Evolutionary conservation across 2,888 invertebrate genomes (phyloP).

Genomic region (Reticulitermes lucifugus): DNA sequence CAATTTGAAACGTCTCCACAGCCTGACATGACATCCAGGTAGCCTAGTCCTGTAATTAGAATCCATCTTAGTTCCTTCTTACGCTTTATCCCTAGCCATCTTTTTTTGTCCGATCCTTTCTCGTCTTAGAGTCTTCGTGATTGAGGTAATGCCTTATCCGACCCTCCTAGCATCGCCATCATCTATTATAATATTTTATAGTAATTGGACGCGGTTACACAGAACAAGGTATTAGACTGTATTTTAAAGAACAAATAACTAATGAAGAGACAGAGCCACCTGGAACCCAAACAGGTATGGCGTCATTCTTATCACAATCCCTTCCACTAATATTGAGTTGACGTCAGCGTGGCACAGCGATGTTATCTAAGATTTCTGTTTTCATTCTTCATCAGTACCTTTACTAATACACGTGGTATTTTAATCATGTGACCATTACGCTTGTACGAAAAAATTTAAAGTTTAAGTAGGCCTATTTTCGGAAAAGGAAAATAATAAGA

Average conservation of each 20-base stretch:
- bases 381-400: no score
- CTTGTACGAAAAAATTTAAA: no score
- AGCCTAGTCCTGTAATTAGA: conserved; percentile 33
- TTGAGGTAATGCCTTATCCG: background rate
- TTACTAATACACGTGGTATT: no score
- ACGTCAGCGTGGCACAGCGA: no score
- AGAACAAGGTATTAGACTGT: conserved; percentile 5
- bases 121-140: background rate
- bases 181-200: conserved; percentile 4
- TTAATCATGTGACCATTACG: no score
- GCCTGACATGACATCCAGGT: conserved; percentile 39
- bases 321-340: no score
- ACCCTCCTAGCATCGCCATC: background rate
- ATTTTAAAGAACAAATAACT: background rate
- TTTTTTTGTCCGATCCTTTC: background rate
- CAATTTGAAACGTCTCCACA: background rate
- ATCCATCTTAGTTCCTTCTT: background rate
- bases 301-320: no score
- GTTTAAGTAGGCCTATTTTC: no score
- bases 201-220: background rate
- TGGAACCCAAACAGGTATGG: no score
- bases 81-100: background rate
- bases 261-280: background rate
- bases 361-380: no score
- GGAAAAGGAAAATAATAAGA: no score